Conservation (phyloP, 2,797 vertebrate genomes). For the Chloroceryle inda region DNA sequence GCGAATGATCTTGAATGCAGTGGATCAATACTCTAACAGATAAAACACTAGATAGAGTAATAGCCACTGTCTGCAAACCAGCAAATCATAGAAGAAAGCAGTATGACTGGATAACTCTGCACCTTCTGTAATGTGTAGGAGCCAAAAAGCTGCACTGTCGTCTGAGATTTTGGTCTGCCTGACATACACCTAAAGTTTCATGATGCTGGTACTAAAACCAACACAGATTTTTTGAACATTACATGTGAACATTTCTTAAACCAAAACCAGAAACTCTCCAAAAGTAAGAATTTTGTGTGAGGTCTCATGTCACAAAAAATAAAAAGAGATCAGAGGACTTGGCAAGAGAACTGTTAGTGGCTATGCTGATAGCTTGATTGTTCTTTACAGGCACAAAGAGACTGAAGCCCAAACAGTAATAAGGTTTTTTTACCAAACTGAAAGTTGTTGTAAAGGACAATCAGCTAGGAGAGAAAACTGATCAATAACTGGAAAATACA, state of each 20-base stretch:
- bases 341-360: neutral
- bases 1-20: slow-evolving; percentile 20
- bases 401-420: neutral
- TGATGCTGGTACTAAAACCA: neutral
- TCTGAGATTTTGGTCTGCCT: neutral
- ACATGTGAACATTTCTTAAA: neutral
- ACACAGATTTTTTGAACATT: neutral
- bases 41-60: slow-evolving; percentile 44
- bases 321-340: neutral
- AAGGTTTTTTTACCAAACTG: neutral
- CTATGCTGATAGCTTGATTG: neutral
- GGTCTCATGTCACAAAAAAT: neutral
- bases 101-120: slow-evolving; percentile 24
- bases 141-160: neutral
- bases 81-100: slow-evolving; percentile 25
- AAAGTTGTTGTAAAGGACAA: neutral
- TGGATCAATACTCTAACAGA: slow-evolving; percentile 50
- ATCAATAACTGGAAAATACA: neutral
- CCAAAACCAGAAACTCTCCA: neutral
- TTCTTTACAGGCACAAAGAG: neutral
- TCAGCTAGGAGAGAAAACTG: neutral
- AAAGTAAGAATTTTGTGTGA: neutral
- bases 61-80: slow-evolving; percentile 55
- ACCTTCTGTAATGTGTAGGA: slow-evolving; percentile 9
- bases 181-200: neutral